These are phyloP conservation scores for Hymenochirus boettgeri DNA, from an alignment of 2,113 vertebrate genomes.

Conservation along the genomic window DNA sequence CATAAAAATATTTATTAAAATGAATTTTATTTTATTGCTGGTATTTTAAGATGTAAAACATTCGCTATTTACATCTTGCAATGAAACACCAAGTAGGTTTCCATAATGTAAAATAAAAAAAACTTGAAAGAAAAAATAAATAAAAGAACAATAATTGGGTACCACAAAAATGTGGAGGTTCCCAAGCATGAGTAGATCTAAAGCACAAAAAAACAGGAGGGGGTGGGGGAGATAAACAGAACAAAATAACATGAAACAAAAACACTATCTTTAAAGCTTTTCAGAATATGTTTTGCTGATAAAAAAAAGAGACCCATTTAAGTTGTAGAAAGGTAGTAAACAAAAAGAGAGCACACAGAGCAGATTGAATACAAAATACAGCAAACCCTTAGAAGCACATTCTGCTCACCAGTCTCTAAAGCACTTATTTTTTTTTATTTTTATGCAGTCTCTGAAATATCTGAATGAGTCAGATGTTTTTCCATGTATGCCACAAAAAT, in stretches of 20 bases:
- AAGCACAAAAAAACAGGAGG: slow-evolving; percentile 55
- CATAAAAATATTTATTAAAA: slow-evolving; percentile 68
- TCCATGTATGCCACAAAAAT: slow-evolving; percentile 52
- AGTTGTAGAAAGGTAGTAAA: slow-evolving; percentile 46
- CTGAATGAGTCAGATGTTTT: slow-evolving; percentile 50
- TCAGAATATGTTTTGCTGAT: slow-evolving; percentile 30
- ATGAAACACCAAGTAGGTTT: slow-evolving; percentile 44
- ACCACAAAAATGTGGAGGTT: slow-evolving; percentile 46
- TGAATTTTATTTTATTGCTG: slow-evolving; percentile 38
- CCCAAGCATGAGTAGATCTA: slow-evolving; percentile 5
- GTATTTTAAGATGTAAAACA: slow-evolving; percentile 53
- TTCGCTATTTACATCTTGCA: slow-evolving; percentile 55
- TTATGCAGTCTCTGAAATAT: slow-evolving; percentile 50
- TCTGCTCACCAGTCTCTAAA: slow-evolving; percentile 54
- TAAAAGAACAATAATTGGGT: slow-evolving; percentile 41
- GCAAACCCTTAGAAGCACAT: slow-evolving; percentile 53
- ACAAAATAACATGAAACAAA: slow-evolving; percentile 54
- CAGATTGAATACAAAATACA: slow-evolving; percentile 49
- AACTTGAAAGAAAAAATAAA: background rate
- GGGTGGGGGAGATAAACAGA: slow-evolving; percentile 53
- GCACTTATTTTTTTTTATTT: slow-evolving; percentile 48
- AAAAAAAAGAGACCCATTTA: slow-evolving; percentile 54
- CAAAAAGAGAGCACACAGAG: slow-evolving; percentile 47
- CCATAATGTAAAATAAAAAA: slow-evolving; percentile 51
- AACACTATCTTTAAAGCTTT: slow-evolving; percentile 55